These are phyloP conservation scores for Drosophila macrospina DNA, from an alignment of 2,888 invertebrate genomes.

Conservation along the genomic window DNA sequence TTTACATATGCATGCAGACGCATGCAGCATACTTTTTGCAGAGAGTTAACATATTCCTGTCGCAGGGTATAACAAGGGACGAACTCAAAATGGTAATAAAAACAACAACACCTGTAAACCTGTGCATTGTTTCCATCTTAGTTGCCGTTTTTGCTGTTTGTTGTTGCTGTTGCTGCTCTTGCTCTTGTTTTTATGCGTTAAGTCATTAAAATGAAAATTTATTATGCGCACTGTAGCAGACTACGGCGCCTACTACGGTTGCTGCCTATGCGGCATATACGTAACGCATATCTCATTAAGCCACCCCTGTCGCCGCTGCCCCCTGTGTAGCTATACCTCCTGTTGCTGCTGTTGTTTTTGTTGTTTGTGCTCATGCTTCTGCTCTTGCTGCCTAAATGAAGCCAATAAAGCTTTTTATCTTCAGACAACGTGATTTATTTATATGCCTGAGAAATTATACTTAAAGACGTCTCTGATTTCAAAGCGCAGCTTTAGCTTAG, in stretches of 20 bases:
- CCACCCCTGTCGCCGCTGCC: conserved; percentile 26
- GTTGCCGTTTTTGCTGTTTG: conserved; percentile 43
- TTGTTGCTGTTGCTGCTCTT: conserved; percentile 43
- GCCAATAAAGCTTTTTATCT: conserved; percentile 79
- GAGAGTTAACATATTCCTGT: too few relatives aligned
- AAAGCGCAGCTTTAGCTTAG: conserved; percentile 31
- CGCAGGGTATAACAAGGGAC: conserved; percentile 16
- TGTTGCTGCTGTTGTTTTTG: conserved; percentile 17
- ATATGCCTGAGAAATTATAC: conserved; percentile 69
- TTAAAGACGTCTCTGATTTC: conserved; percentile 67
- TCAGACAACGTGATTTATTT: conserved; percentile 76
- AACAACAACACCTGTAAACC: conserved; percentile 73
- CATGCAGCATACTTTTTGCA: too few relatives aligned
- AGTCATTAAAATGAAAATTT: conserved; percentile 83
- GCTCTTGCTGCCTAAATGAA: conserved; percentile 63
- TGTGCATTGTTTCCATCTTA: conserved; percentile 36
- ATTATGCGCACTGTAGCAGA: conserved; percentile 64
- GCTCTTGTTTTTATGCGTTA: conserved; percentile 69
- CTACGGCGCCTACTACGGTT: conserved; percentile 25
- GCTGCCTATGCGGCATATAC: conserved; percentile 65
- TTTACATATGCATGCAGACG: too few relatives aligned
- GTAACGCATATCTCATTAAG: conserved; percentile 72
- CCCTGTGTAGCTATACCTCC: conserved; percentile 12
- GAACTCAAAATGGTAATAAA: conserved; percentile 68
- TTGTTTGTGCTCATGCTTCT: conserved; percentile 7